Conservation (phyloP, 2,888 invertebrate genomes). For the Syrphus vitripennis region DNA sequence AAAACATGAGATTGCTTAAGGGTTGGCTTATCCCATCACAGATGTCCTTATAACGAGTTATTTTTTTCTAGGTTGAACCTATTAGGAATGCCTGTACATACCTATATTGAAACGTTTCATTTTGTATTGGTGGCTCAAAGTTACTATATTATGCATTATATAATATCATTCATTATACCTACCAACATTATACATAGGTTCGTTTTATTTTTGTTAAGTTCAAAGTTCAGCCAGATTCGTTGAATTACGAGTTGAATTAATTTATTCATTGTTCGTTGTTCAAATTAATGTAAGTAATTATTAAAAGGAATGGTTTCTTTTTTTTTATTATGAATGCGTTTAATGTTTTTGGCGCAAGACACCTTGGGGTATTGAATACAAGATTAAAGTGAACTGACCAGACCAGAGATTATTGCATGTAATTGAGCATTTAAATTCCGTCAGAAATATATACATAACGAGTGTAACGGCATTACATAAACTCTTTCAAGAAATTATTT, state of each 20-base stretch:
- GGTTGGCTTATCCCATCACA: constrained; percentile 3
- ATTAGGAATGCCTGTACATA: background rate
- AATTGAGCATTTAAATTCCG: no score
- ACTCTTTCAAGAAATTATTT: no score
- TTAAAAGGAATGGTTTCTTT: no score
- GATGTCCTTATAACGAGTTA: constrained; percentile 11
- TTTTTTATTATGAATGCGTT: no score
- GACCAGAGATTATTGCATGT: no score
- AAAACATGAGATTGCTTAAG: constrained; percentile 22
- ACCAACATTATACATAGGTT: background rate
- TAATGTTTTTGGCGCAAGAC: no score
- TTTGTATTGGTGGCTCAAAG: background rate
- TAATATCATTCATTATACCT: background rate
- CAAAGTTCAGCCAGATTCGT: constrained; percentile 3
- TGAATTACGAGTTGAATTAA: background rate
- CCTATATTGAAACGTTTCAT: background rate
- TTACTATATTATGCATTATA: background rate
- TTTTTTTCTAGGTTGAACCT: background rate
- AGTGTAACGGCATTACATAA: no score
- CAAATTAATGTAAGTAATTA: background rate
- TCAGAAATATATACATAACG: no score
- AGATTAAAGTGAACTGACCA: no score
- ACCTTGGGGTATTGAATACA: no score
- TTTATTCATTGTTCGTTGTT: background rate
- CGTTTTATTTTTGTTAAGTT: background rate